phyloP scores from a whole-genome alignment of 2,888 invertebrate species.

The Drosophila sordidula region DNA sequence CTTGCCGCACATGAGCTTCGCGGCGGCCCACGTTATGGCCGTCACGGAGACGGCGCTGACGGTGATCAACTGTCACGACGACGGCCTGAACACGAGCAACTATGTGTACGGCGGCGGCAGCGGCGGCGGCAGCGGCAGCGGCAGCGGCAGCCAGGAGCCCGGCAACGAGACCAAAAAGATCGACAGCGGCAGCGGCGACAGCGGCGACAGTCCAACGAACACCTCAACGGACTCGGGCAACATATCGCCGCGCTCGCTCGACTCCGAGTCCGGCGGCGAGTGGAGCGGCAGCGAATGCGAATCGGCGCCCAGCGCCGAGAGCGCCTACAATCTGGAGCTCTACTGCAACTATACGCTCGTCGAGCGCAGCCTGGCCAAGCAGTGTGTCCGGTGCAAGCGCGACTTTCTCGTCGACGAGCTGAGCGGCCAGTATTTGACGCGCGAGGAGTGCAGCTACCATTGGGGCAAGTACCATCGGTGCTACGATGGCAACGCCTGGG shows the following conservation, averaged over 20 bases:
- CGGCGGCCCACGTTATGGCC: constrained; percentile 49
- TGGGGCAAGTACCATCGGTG: constrained; percentile 90
- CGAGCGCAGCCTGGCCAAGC: constrained; percentile 85
- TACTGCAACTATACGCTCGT: constrained; percentile 51
- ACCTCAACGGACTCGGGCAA: constrained; percentile 86
- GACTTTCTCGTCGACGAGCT: constrained; percentile 89
- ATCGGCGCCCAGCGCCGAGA: constrained; percentile 76
- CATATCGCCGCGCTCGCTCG: constrained; percentile 86
- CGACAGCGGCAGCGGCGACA: background rate
- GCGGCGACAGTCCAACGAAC: background rate
- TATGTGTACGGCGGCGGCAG: constrained; percentile 19
- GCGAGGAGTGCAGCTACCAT: constrained; percentile 93
- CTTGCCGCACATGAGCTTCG: constrained; percentile 84
- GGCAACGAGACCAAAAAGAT: background rate
- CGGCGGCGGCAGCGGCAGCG: constrained; percentile 2
- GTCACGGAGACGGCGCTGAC: constrained; percentile 42
- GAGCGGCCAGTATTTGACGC: constrained; percentile 89
- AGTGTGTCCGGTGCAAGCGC: constrained; percentile 90
- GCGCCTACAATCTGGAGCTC: constrained; percentile 57
- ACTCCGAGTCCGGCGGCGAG: constrained; percentile 74
- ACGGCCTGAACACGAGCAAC: constrained; percentile 68
- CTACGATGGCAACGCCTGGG: constrained; percentile 41
- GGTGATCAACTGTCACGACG: constrained; percentile 76
- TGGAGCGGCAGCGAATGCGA: constrained; percentile 73
- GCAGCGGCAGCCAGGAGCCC: constrained; percentile 2